Conservation (phyloP, 2,797 vertebrate species). For the Arnoldichthys spilopterus region DNA sequence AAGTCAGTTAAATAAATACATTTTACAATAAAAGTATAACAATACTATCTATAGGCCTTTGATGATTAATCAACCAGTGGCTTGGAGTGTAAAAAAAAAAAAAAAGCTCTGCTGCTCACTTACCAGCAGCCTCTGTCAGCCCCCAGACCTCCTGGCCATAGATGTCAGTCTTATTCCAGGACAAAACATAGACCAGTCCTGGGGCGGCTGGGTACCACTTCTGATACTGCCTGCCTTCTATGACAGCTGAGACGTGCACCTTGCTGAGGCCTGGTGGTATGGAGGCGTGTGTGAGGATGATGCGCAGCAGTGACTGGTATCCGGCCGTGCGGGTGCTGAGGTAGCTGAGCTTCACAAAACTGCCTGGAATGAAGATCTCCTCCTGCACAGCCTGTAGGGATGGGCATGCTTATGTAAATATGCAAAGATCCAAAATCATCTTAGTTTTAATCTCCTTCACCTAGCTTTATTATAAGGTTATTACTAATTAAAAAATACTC, state of each 20-base stretch:
- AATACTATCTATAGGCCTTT: no score
- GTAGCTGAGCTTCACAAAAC: slow-evolving; percentile 92
- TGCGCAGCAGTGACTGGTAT: slow-evolving; percentile 89
- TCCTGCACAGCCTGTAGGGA: slow-evolving; percentile 88
- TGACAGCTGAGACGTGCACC: slow-evolving; percentile 89
- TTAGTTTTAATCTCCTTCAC: background rate
- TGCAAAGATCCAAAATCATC: background rate
- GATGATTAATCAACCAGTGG: background rate
- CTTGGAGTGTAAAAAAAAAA: background rate
- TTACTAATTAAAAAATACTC: no score
- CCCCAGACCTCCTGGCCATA: slow-evolving; percentile 96
- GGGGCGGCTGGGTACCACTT: slow-evolving; percentile 93
- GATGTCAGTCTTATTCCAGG: slow-evolving; percentile 97
- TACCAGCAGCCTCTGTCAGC: slow-evolving; percentile 91
- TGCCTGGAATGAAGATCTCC: slow-evolving; percentile 90
- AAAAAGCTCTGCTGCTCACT: slow-evolving; percentile 45
- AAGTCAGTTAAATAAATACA: no score
- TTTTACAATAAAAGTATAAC: no score
- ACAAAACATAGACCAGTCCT: slow-evolving; percentile 89
- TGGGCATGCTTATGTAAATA: background rate
- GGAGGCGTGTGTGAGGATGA: slow-evolving; percentile 88
- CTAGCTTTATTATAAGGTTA: no score
- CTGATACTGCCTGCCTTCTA: slow-evolving; percentile 91
- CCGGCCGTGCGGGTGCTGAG: slow-evolving; percentile 91
- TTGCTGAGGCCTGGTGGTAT: slow-evolving; percentile 86